Conservation (phyloP, 2,888 invertebrate species). For the Drosophila flavopinicola region DNA sequence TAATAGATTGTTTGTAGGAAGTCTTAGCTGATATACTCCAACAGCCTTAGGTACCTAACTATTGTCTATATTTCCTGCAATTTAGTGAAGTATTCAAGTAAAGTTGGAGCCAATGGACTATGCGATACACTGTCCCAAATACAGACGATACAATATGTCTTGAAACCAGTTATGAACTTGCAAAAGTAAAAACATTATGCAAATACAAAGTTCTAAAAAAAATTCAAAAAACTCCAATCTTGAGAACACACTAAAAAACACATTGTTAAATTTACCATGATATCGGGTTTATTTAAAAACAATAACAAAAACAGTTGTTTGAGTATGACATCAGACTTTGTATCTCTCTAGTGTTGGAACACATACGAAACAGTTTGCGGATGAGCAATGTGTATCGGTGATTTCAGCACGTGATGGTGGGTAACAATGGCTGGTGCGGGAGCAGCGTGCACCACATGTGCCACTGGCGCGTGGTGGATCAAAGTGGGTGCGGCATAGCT, state of each 20-base stretch:
- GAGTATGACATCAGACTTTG: constrained; percentile 22
- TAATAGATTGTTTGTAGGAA: neutral
- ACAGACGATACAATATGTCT: too few species aligned
- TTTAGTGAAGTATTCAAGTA: neutral
- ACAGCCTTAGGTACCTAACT: neutral
- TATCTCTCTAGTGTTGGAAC: constrained; percentile 52
- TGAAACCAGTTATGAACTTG: too few species aligned
- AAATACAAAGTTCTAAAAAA: neutral
- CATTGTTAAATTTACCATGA: too few species aligned
- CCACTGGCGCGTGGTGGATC: constrained; percentile 72
- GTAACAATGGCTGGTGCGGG: constrained; percentile 58
- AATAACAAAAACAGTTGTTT: constrained; percentile 10
- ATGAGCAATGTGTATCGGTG: constrained; percentile 64
- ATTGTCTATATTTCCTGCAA: neutral
- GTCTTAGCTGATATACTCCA: neutral
- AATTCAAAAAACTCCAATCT: neutral
- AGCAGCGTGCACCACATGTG: constrained; percentile 62
- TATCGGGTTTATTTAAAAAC: constrained; percentile 16
- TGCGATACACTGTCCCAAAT: neutral
- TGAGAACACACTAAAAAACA: neutral
- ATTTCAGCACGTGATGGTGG: constrained; percentile 68
- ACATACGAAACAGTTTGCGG: constrained; percentile 75
- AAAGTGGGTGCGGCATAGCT: constrained; percentile 66
- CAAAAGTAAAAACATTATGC: too few species aligned
- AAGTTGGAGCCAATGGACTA: neutral